Evolutionary conservation across 2,113 vertebrate species (phyloP), one percentile per base, ranked within the genome.

Genomic region (Chinchilla lanigera): DNA sequence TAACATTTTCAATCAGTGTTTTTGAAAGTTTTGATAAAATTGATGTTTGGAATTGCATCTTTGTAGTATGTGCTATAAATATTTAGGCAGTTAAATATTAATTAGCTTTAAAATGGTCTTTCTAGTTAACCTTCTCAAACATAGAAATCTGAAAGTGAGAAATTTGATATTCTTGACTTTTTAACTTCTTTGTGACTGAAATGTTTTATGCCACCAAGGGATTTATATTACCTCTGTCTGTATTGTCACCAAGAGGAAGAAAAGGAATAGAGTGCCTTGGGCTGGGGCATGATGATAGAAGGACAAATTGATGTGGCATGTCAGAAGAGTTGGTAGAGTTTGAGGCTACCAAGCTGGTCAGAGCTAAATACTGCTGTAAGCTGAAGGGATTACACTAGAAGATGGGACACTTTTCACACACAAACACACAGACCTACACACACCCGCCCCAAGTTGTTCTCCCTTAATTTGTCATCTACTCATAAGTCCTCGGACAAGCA

Each of bases 401-500:
- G 80, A 82, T 78, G 69, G 73, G 89, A 92, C 19, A 86, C 13
- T n/a, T 12, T 63, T 89, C 52, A 12, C 44, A 44, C 12, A 44
- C 4, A 44, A 1, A 44, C 41, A 75, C 41, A 14, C 38, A 44
- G 19, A 38, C 69, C 22, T 9, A 24, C 19, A 41, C 69, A 41
- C 8, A 38, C 7, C 1, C 47, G n/a, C n/a, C 30, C 6, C 56
- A 78, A 50, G 50, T 38, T n/a, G 41, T 97, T 67, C 98, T 98
- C 96, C 98, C 99, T 99, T 99, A 99, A 99, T 3, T 1, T 91
- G 96, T 87, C 86, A 95, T 99, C 96, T 98, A 99, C 99, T 98
- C 99, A 99, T 99, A 99, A 99, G 98, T 99, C 99, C 98, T 99
- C 99, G 89, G 99, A 99, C 97, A 99, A 99, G 96, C 99, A 99